A percentile compares a stretch with the other conserved stretches of the same genome.
These are phyloP conservation scores for Tetraodon nigroviridis DNA, from an alignment of 2,113 vertebrate species.

Conservation along the genomic window DNA sequence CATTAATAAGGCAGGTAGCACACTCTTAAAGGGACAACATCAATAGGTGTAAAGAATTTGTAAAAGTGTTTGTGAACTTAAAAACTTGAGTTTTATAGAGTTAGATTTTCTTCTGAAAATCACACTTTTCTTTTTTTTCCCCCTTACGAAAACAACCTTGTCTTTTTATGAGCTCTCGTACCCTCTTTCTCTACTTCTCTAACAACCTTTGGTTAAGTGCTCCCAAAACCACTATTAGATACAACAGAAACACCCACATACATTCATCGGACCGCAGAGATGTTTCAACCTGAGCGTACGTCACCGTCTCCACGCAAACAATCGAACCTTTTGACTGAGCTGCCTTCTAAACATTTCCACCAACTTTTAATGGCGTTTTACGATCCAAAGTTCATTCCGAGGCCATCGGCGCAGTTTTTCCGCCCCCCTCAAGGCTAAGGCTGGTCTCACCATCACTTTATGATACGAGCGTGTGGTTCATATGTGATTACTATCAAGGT, in stretches of 20 bases:
- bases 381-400: conserved; percentile 30
- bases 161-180: conserved; percentile 19
- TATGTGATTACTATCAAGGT: conserved; percentile 39
- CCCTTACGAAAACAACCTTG: background rate
- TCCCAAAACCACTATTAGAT: conserved; percentile 17
- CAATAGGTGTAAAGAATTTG: too few species aligned
- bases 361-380: background rate
- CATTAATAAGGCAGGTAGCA: too few species aligned
- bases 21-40: too few species aligned
- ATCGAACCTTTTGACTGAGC: background rate
- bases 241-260: conserved; percentile 16
- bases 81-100: too few species aligned
- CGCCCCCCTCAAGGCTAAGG: conserved; percentile 23
- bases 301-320: background rate
- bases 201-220: conserved; percentile 1
- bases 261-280: conserved; percentile 13
- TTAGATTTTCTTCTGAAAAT: too few species aligned
- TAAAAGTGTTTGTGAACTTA: too few species aligned
- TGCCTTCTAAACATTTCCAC: conserved; percentile 7
- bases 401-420: conserved; percentile 16
- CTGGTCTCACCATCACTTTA: conserved; percentile 19
- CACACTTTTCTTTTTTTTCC: background rate
- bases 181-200: conserved; percentile 10
- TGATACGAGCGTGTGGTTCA: conserved; percentile 41
- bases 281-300: background rate